Conservation (phyloP, 2,797 vertebrate genomes). For the Zonotrichia albicollis region DNA sequence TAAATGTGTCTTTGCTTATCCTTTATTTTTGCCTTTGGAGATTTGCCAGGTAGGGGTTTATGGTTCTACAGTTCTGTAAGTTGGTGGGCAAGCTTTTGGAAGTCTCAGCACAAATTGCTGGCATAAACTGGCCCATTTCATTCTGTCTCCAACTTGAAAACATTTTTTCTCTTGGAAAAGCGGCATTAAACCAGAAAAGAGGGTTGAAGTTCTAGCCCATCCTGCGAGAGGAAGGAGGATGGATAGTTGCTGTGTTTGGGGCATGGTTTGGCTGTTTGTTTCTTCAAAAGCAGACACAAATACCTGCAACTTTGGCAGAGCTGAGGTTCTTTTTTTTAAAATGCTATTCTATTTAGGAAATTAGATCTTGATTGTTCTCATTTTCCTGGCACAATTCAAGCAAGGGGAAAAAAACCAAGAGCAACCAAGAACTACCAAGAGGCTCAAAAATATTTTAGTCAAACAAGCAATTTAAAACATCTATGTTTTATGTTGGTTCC, state of each 20-base stretch:
- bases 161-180: neutral
- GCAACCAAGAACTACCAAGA: neutral
- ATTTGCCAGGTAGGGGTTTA: neutral
- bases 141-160: neutral
- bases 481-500: neutral
- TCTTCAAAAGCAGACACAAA: neutral
- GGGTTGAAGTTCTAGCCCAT: neutral
- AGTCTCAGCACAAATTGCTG: neutral
- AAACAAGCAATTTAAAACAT: neutral
- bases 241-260: neutral
- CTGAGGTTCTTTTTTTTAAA: neutral
- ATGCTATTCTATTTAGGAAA: neutral
- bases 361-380: neutral
- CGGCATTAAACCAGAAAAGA: neutral
- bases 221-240: rapidly evolving
- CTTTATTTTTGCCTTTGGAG: neutral
- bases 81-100: neutral
- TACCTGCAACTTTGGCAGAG: neutral
- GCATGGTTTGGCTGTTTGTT: neutral
- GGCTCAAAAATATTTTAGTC: neutral
- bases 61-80: neutral
- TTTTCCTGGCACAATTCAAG: neutral
- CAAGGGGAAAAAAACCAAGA: neutral
- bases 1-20: neutral
- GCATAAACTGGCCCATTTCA: neutral